phyloP scores from a whole-genome alignment of 2,113 vertebrate species.

The Syngnathus scovelli region DNA sequence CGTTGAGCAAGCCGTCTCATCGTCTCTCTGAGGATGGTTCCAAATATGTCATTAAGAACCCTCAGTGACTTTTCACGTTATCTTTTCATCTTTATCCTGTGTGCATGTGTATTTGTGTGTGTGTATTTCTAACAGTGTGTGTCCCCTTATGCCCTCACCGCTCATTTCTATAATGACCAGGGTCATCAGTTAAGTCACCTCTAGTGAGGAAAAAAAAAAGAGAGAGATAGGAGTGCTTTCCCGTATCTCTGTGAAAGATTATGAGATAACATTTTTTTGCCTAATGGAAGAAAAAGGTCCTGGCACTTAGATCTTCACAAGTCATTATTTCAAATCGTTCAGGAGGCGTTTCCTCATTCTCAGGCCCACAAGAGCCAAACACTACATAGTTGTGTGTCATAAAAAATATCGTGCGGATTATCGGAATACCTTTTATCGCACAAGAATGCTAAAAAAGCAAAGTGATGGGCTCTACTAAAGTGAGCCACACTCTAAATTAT shows the following conservation, averaged over 20 bases:
- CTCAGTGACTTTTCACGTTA: slow-evolving; percentile 35
- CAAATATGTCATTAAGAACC: slow-evolving; percentile 32
- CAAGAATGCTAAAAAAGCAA: background rate
- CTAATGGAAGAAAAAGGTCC: slow-evolving; percentile 33
- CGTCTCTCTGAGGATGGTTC: slow-evolving; percentile 34
- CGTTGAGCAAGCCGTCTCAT: slow-evolving; percentile 27
- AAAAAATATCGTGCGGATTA: background rate
- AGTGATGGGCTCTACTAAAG: too few relatives aligned
- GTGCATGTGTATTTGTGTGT: slow-evolving; percentile 4
- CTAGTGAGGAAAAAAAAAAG: slow-evolving; percentile 46
- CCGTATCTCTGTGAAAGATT: slow-evolving; percentile 44
- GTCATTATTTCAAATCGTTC: slow-evolving; percentile 13
- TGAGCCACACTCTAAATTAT: background rate
- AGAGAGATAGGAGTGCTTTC: slow-evolving; percentile 40
- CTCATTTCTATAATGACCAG: slow-evolving; percentile 32
- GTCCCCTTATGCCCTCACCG: slow-evolving; percentile 14
- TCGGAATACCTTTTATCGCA: background rate
- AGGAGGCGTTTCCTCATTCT: background rate
- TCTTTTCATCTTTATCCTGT: slow-evolving; percentile 41
- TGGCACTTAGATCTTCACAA: slow-evolving; percentile 30
- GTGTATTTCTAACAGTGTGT: slow-evolving; percentile 28
- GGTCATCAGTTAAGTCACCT: slow-evolving; percentile 61
- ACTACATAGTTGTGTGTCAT: background rate
- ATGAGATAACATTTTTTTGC: slow-evolving; percentile 54
- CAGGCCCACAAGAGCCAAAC: background rate